These are phyloP conservation scores for Sigmodon hispidus DNA, from an alignment of 2,113 vertebrate genomes.

Conservation along the genomic window DNA sequence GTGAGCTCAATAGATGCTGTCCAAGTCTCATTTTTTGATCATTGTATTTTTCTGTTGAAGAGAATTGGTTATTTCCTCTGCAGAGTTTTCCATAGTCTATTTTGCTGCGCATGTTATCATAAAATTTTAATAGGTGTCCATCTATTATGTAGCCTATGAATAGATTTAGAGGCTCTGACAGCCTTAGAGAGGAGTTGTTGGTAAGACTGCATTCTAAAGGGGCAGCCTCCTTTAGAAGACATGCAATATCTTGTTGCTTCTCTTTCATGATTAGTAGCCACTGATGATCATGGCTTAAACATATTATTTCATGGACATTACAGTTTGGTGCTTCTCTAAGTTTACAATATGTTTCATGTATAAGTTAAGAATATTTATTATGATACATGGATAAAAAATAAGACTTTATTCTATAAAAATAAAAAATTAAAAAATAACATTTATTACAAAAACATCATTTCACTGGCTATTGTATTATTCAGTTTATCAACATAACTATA, in stretches of 20 bases:
- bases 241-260: not conserved
- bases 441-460: not conserved
- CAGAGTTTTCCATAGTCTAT: not conserved
- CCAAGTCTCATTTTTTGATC: not conserved
- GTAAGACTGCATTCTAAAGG: not conserved
- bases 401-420: too few species aligned
- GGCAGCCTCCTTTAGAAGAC: not conserved
- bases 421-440: too few species aligned
- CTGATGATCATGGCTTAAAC: not conserved
- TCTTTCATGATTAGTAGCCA: not conserved
- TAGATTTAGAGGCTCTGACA: not conserved
- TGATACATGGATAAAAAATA: too few species aligned
- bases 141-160: not conserved
- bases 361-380: not conserved
- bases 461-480: not conserved
- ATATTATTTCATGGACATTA: not conserved
- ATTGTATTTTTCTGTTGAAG: not conserved
- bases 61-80: not conserved
- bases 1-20: not conserved
- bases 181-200: not conserved
- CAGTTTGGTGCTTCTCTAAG: not conserved
- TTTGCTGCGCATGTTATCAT: not conserved
- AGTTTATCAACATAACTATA: not conserved
- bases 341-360: not conserved
- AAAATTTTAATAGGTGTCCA: not conserved